Percentiles rank a stretch among this genome's conserved stretches.
These are phyloP conservation scores for Artemia sp. DNA, from an alignment of 2,888 invertebrate genomes.

Conservation along the genomic window DNA sequence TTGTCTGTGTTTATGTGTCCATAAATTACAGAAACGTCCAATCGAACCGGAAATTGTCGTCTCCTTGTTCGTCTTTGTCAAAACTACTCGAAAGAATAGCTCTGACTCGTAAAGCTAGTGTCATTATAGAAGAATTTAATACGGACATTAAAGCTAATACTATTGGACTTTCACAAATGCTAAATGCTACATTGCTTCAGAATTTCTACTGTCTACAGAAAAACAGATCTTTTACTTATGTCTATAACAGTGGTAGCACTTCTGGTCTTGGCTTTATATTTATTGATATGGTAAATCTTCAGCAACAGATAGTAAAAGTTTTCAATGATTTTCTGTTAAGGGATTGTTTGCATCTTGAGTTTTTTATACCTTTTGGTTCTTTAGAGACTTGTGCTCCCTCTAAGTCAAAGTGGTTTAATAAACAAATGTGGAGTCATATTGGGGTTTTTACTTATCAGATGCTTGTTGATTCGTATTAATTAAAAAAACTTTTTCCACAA, in stretches of 20 bases:
- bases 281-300: not conserved
- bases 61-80: not conserved
- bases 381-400: too few species aligned
- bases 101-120: too few species aligned
- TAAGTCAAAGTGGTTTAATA: not conserved
- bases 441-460: not conserved
- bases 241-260: not conserved
- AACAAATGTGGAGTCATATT: not conserved
- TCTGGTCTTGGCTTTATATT: not conserved
- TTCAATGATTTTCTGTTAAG: not conserved
- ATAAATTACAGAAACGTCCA: not conserved
- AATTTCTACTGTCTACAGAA: constrained; percentile 2
- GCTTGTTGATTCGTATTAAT: not conserved
- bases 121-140: too few species aligned
- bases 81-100: too few species aligned
- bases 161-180: not conserved
- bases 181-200: not conserved
- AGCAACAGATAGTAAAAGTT: not conserved
- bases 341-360: not conserved
- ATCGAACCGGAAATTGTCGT: not conserved
- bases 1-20: not conserved
- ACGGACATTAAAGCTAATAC: not conserved
- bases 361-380: too few species aligned
- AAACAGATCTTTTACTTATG: constrained; percentile 9
- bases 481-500: too few species aligned